These are phyloP conservation scores for Tiaroga cobitis DNA, from an alignment of 2,797 vertebrate species.

Conservation along the genomic window DNA sequence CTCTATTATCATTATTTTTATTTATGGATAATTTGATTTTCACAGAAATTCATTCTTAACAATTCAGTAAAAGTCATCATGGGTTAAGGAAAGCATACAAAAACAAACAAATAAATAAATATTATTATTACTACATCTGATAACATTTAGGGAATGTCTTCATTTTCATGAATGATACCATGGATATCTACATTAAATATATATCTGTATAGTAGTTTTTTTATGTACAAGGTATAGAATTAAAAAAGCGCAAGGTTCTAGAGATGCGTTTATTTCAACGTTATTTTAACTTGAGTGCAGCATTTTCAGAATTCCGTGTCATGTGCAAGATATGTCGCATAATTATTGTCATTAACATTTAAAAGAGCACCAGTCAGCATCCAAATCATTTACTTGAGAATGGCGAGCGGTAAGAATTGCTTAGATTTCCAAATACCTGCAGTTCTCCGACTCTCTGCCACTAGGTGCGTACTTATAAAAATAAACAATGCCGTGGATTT, in stretches of 20 bases:
- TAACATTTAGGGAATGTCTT: neutral
- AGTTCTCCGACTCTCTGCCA: neutral
- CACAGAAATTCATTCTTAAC: neutral
- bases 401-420: neutral
- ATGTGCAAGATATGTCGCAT: no score
- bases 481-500: no score
- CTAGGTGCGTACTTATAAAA: neutral
- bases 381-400: neutral
- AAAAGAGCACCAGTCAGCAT: neutral
- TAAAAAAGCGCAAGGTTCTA: neutral
- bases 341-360: no score
- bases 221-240: neutral
- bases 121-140: neutral
- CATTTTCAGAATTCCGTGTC: no score
- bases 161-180: neutral
- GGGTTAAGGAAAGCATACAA: neutral
- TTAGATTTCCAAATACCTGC: neutral
- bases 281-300: no score
- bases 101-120: neutral
- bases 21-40: neutral
- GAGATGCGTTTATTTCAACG: no score
- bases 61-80: neutral
- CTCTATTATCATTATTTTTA: neutral
- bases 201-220: neutral
- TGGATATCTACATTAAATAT: neutral